These are phyloP conservation scores for Spondyliosoma cantharus DNA, from an alignment of 2,797 vertebrate species.

Conservation along the genomic window DNA sequence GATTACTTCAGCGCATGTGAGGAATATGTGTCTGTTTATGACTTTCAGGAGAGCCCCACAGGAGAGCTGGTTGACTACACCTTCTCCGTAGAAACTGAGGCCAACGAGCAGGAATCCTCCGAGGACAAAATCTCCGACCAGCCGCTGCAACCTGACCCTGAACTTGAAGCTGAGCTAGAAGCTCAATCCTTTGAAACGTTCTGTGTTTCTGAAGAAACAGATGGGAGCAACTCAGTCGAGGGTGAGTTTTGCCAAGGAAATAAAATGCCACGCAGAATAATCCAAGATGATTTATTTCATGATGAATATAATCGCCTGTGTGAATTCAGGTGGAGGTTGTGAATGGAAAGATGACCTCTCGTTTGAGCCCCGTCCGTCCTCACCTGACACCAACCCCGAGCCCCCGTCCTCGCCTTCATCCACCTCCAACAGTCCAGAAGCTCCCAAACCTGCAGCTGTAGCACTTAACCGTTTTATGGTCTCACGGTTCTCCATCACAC, in stretches of 20 bases:
- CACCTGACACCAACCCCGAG: conserved; percentile 59
- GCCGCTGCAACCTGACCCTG: conserved; percentile 45
- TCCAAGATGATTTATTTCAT: not conserved
- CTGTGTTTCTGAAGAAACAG: conserved; percentile 65
- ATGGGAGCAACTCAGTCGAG: conserved; percentile 76
- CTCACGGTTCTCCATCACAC: conserved; percentile 98
- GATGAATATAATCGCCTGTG: conserved; percentile 9
- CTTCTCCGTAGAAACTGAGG: conserved; percentile 81
- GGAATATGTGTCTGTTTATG: conserved; percentile 13
- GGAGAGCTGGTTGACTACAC: conserved; percentile 90
- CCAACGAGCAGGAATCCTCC: conserved; percentile 62
- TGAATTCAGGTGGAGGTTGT: conserved; percentile 79
- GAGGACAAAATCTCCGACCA: conserved; percentile 53
- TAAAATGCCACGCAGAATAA: not conserved
- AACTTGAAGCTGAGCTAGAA: conserved; percentile 60
- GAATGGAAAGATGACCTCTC: conserved; percentile 84
- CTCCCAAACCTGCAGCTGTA: conserved; percentile 79
- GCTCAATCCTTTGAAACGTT: conserved; percentile 59
- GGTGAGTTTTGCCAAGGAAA: conserved; percentile 76
- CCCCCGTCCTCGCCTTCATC: conserved; percentile 48
- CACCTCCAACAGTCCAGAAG: conserved; percentile 65
- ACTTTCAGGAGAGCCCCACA: conserved; percentile 92
- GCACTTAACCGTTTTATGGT: conserved; percentile 91
- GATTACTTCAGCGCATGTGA: not conserved
- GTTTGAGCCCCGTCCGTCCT: conserved; percentile 74